Base-by-base conservation (phyloP, 2,113 vertebrate species). In the Bolborhynchus lineola region DNA sequence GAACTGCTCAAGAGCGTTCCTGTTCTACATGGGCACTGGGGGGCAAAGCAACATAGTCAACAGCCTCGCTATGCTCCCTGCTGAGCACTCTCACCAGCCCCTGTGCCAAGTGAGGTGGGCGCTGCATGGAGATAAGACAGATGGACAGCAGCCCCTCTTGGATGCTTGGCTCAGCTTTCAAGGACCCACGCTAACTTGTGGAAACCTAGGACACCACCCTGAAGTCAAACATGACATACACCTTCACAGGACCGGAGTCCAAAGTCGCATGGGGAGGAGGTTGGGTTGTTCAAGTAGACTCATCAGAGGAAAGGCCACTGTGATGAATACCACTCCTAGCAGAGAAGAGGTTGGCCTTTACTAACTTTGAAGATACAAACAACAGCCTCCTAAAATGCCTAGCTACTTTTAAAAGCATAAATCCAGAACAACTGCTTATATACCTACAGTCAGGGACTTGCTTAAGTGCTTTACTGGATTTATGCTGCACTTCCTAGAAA, bases 121-220 rank as follows among this genome's bases (percentile, higher is more conserved):
- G 42, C 42, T 23, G 60, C 31, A 39, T 29, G 39, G 28, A 65
- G 25, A 50, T 59, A 59, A 59, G 47, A 39, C 31, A 50, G 57
- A 29, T 2, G 33, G 57, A 35, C 62, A 63, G 37, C 10, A 79
- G 69, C 28, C 28, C 19, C 80, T 72, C 72, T 8, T 35, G 46
- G 16, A 55, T 71, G 19, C 42, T 9, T 59, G 41, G 46, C 28
- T 78, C 44, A 74, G 60, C 44, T 72, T 12, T 20, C 35, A 55
- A 0, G 1, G 50, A 35, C 64, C 37, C 69, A 44, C 1, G 1
- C 31, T 25, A 59, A 18, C 42, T 11, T 25, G 24, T 0, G 13
- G 71, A 49, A 80, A 65, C 1, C 47, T 6, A 64, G 41, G 57
- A 44, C 52, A 68, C 19, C 53, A 46, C 18, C 50, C 76, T 29